Evolutionary conservation across 2,888 invertebrate species (phyloP).

Genomic region (Andrena minutula): DNA sequence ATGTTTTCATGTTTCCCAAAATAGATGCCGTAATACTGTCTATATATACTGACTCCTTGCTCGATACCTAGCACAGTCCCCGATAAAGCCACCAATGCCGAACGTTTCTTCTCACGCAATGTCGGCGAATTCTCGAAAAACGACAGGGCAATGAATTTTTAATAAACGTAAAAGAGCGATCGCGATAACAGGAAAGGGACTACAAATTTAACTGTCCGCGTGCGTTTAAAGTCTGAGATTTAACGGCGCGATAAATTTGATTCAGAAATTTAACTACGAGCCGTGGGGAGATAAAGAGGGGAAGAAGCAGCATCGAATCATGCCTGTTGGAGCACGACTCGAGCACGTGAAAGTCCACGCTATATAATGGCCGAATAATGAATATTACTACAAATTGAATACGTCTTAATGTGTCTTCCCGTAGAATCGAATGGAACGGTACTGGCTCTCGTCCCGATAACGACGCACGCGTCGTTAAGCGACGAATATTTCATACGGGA

Average conservation of each 20-base stretch:
- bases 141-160: constrained; percentile 1
- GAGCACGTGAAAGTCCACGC: constrained; percentile 36
- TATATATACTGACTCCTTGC: background rate
- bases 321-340: background rate
- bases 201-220: background rate
- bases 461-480: constrained; percentile 42
- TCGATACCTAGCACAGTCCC: background rate
- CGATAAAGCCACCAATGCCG: background rate
- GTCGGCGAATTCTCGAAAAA: background rate
- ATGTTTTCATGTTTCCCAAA: no score
- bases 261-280: constrained; percentile 12
- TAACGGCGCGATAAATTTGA: constrained; percentile 15
- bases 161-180: constrained; percentile 3
- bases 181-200: background rate
- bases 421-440: background rate
- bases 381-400: constrained; percentile 53
- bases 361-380: constrained; percentile 32
- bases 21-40: no score
- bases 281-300: constrained; percentile 5
- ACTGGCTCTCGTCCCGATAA: constrained; percentile 11
- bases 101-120: background rate
- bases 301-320: background rate
- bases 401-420: constrained; percentile 37
- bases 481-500: constrained; percentile 39
- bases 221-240: background rate